phyloP scores from a whole-genome alignment of 1,140 invertebrate genomes.

The Neuroterus valhalla region DNA sequence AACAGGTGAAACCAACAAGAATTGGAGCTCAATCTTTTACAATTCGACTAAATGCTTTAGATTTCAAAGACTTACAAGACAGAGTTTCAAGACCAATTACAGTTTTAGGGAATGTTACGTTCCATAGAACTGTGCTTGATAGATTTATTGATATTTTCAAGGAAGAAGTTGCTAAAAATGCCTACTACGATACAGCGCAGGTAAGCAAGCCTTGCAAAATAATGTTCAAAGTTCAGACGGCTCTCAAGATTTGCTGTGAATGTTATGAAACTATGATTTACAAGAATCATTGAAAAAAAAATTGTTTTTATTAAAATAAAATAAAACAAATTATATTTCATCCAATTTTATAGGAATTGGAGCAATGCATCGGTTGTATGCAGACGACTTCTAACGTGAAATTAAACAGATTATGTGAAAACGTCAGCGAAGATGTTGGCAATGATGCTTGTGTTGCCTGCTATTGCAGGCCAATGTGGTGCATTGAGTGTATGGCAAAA shows the following conservation, averaged over 20 bases:
- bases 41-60: conserved; percentile 84
- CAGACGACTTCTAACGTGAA: conserved; percentile 87
- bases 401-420: conserved; percentile 83
- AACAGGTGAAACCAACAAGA: conserved; percentile 79
- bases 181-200: conserved; percentile 79
- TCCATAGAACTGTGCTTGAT: conserved; percentile 87
- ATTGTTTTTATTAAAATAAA: not conserved
- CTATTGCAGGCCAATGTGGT: conserved; percentile 92
- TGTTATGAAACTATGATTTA: not conserved
- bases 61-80: conserved; percentile 87
- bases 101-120: conserved; percentile 85
- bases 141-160: conserved; percentile 90
- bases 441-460: conserved; percentile 77
- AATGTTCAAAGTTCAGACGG: not conserved
- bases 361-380: conserved; percentile 93
- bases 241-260: conserved; percentile 26
- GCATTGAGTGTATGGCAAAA: conserved; percentile 88
- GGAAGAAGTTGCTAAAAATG: conserved; percentile 84
- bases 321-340: not conserved
- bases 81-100: conserved; percentile 83
- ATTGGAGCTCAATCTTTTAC: conserved; percentile 77
- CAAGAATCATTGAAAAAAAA: no score
- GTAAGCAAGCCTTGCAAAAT: conserved; percentile 70
- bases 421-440: conserved; percentile 59
- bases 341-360: conserved; percentile 79